These are phyloP conservation scores for Drosophila navojoa DNA, from an alignment of 1,140 invertebrate species.

Conservation along the genomic window DNA sequence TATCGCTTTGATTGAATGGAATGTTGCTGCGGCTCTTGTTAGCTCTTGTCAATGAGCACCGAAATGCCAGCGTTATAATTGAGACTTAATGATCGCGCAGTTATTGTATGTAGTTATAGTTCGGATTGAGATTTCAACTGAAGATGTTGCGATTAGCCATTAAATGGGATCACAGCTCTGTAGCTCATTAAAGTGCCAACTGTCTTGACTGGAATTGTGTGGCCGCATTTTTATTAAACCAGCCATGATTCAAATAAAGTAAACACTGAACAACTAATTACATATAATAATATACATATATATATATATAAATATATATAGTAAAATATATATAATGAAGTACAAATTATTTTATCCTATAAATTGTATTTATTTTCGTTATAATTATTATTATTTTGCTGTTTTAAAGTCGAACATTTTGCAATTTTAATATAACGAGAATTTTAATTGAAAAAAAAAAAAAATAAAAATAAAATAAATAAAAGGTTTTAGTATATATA, in stretches of 20 bases:
- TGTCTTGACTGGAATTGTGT: background rate
- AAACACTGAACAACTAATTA: no score
- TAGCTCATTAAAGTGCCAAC: slow-evolving; percentile 1
- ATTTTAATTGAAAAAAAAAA: no score
- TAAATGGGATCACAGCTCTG: slow-evolving; percentile 6
- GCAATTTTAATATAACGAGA: no score
- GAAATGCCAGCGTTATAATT: slow-evolving; percentile 40
- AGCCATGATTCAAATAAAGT: background rate
- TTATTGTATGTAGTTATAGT: slow-evolving; percentile 19
- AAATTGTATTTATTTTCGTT: no score
- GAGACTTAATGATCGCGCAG: slow-evolving; percentile 28
- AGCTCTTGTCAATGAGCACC: slow-evolving; percentile 9
- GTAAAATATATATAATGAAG: no score
- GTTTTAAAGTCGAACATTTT: no score
- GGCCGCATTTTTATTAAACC: background rate
- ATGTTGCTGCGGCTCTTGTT: slow-evolving; percentile 21
- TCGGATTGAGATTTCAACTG: slow-evolving; percentile 16
- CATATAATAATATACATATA: no score
- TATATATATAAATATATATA: no score
- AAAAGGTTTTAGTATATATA: no score
- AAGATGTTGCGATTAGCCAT: slow-evolving; percentile 27
- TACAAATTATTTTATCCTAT: no score
- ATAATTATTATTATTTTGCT: no score
- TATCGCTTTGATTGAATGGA: slow-evolving; percentile 46
- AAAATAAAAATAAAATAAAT: no score